Evolutionary conservation across 2,113 vertebrate species (phyloP).

Genomic region (Catharus bicknelli): DNA sequence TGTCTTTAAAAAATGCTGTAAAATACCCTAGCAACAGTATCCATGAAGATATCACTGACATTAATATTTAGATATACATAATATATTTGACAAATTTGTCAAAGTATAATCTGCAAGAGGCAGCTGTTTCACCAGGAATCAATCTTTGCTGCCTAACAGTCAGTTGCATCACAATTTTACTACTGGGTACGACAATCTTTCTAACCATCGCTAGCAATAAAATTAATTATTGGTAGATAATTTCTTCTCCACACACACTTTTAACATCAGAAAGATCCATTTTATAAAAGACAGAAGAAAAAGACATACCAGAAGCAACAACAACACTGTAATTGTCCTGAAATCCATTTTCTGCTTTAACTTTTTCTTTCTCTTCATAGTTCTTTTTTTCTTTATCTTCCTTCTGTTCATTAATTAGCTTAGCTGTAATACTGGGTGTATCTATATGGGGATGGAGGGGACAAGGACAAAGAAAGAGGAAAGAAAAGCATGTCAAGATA

Average conservation of each 20-base stretch:
- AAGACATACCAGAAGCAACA: conserved; percentile 91
- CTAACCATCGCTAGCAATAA: neutral
- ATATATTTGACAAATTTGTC: neutral
- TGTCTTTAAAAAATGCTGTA: neutral
- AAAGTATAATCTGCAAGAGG: neutral
- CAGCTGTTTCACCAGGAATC: neutral
- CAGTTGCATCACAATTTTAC: neutral
- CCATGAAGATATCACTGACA: fast-evolving
- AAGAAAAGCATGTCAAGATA: neutral
- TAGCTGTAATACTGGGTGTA: conserved; percentile 98
- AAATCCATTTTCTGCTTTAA: conserved; percentile 96
- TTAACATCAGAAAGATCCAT: neutral
- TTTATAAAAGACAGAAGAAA: neutral
- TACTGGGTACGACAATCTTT: neutral
- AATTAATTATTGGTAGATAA: neutral
- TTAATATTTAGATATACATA: neutral
- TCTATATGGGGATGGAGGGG: conserved; percentile 69
- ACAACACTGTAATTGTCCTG: conserved; percentile 99
- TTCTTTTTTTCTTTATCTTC: conserved; percentile 99
- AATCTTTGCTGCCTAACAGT: neutral
- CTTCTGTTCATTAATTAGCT: conserved; percentile 97
- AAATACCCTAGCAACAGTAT: neutral
- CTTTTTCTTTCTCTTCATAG: conserved; percentile 98
- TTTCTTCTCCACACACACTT: neutral
- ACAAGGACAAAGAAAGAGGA: neutral